Conservation (phyloP, 1,140 invertebrate genomes). For the Ostrea edulis region DNA sequence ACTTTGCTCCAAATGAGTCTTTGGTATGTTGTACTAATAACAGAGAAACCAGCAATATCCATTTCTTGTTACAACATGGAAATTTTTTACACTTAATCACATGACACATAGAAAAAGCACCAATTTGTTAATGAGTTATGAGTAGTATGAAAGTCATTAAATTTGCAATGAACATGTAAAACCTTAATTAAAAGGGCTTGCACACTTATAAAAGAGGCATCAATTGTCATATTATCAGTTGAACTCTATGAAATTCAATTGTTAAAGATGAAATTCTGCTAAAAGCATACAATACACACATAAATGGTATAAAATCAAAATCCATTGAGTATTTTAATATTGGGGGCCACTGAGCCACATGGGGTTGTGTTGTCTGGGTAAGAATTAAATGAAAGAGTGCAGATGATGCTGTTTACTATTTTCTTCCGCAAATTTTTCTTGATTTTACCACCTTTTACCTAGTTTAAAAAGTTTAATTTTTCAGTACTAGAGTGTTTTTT, state of each 20-base stretch:
- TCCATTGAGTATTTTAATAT: conserved; percentile 1
- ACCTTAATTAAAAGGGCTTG: neutral
- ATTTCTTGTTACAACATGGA: neutral
- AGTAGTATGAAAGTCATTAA: neutral
- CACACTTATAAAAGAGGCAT: neutral
- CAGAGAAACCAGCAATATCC: neutral
- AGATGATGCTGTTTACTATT: neutral
- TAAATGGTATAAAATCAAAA: neutral
- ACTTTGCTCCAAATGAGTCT: neutral
- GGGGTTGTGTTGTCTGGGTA: conserved; percentile 2
- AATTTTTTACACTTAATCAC: neutral
- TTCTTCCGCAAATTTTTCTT: neutral
- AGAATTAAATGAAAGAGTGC: neutral
- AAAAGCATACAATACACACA: neutral
- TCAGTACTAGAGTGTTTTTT: neutral
- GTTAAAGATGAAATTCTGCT: neutral
- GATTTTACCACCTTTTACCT: neutral
- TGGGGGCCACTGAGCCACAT: neutral
- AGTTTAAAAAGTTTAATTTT: neutral
- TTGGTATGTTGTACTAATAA: neutral
- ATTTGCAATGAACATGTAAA: neutral
- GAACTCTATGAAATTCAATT: neutral
- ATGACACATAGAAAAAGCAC: neutral
- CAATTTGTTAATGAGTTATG: neutral
- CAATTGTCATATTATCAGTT: neutral